Evolutionary conservation across 1,140 invertebrate species (phyloP).

Genomic region (Cephus cinctus): DNA sequence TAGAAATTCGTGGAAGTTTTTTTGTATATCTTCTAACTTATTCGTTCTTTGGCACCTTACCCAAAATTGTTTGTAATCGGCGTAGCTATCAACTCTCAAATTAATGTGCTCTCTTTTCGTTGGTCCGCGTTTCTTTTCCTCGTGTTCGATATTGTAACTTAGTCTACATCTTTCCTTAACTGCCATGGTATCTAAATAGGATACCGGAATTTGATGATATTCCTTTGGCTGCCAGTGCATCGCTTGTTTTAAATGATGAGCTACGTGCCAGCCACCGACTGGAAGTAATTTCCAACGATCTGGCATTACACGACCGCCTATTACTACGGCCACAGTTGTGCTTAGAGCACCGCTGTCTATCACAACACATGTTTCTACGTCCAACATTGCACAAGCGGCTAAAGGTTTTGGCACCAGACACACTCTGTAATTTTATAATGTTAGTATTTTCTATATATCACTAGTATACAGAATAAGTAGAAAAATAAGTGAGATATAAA

Average conservation of each 20-base stretch:
- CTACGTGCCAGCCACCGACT: constrained; percentile 55
- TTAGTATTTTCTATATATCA: neutral
- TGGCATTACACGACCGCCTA: constrained; percentile 52
- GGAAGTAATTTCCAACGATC: constrained; percentile 50
- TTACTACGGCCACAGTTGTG: constrained; percentile 56
- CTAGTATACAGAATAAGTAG: neutral
- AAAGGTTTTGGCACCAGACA: constrained; percentile 55
- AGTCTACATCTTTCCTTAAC: constrained; percentile 55
- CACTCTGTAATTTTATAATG: constrained; percentile 38
- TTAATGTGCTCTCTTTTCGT: constrained; percentile 46
- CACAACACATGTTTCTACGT: constrained; percentile 55
- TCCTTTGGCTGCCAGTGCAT: constrained; percentile 54
- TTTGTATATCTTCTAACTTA: constrained; percentile 2
- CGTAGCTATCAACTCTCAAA: constrained; percentile 47
- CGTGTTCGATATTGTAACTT: constrained; percentile 53
- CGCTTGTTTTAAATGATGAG: constrained; percentile 54
- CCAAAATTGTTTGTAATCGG: constrained; percentile 49
- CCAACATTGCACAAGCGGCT: constrained; percentile 53
- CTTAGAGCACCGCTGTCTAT: constrained; percentile 56
- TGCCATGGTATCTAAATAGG: constrained; percentile 50
- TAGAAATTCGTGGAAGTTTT: constrained; percentile 5
- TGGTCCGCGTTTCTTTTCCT: constrained; percentile 36
- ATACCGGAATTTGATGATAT: constrained; percentile 52
- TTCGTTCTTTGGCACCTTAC: constrained; percentile 26
- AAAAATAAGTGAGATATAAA: constrained; percentile 7